Evolutionary conservation across 2,113 vertebrate species (phyloP).

Genomic region (Piprites chloris): DNA sequence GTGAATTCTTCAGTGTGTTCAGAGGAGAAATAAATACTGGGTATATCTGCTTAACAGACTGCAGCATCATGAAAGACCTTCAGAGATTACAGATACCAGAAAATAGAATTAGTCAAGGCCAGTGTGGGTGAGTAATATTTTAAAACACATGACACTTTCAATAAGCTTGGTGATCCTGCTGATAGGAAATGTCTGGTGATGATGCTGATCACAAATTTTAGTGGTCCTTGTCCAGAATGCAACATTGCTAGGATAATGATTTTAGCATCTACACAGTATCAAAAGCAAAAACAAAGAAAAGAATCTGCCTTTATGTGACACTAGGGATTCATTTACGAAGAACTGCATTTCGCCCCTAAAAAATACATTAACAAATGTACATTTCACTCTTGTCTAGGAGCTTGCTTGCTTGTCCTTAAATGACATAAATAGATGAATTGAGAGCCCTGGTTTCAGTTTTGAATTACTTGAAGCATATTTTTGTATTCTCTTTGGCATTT

Average conservation of each 20-base stretch:
- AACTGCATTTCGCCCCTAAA: background rate
- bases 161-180: background rate
- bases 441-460: constrained; percentile 17
- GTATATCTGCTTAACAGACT: background rate
- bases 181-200: background rate
- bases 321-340: constrained; percentile 13
- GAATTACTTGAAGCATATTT: background rate
- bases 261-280: background rate
- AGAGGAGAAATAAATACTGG: background rate
- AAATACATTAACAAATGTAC: background rate
- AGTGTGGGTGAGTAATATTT: background rate
- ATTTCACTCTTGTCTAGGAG: background rate
- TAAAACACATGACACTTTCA: background rate
- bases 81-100: background rate
- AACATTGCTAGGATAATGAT: background rate
- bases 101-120: constrained; percentile 6
- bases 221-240: background rate
- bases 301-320: background rate
- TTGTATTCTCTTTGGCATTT: background rate
- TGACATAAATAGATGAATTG: background rate
- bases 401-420: constrained; percentile 20
- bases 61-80: background rate
- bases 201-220: background rate
- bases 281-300: constrained; percentile 7
- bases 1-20: background rate